phyloP scores from a whole-genome alignment of 2,797 vertebrate species.

The Amblyopsis hoosieri region DNA sequence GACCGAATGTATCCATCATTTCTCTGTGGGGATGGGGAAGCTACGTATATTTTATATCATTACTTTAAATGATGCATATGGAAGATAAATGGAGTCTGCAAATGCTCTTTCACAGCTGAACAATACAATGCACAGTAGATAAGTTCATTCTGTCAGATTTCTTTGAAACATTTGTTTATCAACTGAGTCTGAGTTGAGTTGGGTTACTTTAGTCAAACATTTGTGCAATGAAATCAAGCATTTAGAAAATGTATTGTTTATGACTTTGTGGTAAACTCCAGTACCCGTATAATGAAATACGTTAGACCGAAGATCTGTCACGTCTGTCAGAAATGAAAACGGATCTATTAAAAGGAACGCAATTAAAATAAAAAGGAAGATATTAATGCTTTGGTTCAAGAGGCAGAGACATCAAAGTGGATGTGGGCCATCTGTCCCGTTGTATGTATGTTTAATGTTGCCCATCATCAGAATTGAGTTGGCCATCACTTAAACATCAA shows the following conservation, averaged over 20 bases:
- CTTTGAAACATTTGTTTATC: slow-evolving; percentile 6
- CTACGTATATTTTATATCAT: slow-evolving; percentile 28
- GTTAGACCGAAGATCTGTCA: slow-evolving; percentile 37
- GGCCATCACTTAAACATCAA: slow-evolving; percentile 72
- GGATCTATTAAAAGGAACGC: slow-evolving; percentile 11
- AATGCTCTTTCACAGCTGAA: slow-evolving; percentile 31
- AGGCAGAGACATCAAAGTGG: slow-evolving; percentile 62
- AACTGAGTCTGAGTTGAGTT: slow-evolving; percentile 8
- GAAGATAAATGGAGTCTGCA: slow-evolving; percentile 35
- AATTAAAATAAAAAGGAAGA: slow-evolving; percentile 18
- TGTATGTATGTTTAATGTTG: slow-evolving; percentile 74
- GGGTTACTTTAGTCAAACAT: slow-evolving; percentile 37
- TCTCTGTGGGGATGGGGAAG: slow-evolving; percentile 6
- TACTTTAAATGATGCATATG: slow-evolving; percentile 26
- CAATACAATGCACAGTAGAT: slow-evolving; percentile 14
- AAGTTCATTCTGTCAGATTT: slow-evolving; percentile 38
- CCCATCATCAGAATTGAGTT: slow-evolving; percentile 55
- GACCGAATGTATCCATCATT: slow-evolving; percentile 3
- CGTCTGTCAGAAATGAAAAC: slow-evolving; percentile 30
- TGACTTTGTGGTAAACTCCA: slow-evolving; percentile 22
- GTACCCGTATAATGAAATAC: slow-evolving; percentile 23
- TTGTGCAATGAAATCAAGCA: slow-evolving; percentile 42
- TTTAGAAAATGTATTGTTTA: slow-evolving; percentile 39
- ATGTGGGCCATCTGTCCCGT: slow-evolving; percentile 55
- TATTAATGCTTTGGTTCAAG: slow-evolving; percentile 58